phyloP scores from a whole-genome alignment of 2,797 vertebrate genomes.

The Tokudaia tokunoshimensis region DNA sequence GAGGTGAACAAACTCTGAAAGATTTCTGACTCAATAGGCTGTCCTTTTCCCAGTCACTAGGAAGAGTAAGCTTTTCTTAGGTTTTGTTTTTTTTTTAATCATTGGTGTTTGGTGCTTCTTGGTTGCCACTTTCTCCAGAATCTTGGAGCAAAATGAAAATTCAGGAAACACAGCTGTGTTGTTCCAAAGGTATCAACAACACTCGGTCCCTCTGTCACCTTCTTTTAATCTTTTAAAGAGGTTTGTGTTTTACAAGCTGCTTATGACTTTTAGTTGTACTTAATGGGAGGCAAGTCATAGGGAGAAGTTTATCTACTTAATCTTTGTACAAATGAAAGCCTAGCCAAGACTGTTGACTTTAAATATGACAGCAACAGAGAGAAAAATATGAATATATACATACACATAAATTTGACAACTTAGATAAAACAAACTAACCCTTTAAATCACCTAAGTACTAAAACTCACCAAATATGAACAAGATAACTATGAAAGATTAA shows the following conservation, averaged over 20 bases:
- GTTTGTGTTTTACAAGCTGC: neutral
- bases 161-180: neutral
- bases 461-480: neutral
- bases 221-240: neutral
- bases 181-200: neutral
- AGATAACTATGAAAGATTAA: neutral
- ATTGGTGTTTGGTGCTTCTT: neutral
- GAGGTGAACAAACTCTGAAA: neutral
- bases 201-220: neutral
- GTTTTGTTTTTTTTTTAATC: neutral
- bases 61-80: neutral
- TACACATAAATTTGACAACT: neutral
- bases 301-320: neutral
- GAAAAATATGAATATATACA: neutral
- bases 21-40: neutral
- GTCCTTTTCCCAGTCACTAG: neutral
- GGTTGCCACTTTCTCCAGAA: neutral
- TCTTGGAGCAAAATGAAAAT: neutral
- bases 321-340: neutral
- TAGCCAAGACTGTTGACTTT: slow-evolving; percentile 7
- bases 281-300: neutral
- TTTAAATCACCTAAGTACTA: neutral
- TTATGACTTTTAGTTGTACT: neutral
- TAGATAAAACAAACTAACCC: neutral
- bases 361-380: neutral